Evolutionary conservation across 2,113 vertebrate species (phyloP).

Genomic region (Oreotrochilus melanogaster): DNA sequence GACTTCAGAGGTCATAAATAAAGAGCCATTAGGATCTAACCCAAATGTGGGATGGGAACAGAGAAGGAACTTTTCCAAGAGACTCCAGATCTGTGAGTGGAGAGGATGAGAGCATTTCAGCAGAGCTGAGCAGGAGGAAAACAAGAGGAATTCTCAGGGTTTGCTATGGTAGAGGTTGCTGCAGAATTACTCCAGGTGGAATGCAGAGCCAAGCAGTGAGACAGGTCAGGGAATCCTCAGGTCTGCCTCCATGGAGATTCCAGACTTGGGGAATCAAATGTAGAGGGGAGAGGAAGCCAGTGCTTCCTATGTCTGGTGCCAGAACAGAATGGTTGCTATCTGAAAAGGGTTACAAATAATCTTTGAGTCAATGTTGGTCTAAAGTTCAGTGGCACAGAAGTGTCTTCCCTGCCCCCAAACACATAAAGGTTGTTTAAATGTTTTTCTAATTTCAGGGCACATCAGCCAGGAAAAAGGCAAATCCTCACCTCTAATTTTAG

Average conservation of each 20-base stretch:
- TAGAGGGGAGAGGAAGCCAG: background rate
- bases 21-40: background rate
- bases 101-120: background rate
- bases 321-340: background rate
- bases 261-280: background rate
- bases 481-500: background rate
- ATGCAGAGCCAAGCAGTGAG: background rate
- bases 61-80: background rate
- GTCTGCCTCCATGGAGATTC: background rate
- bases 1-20: background rate
- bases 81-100: background rate
- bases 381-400: constrained; percentile 41
- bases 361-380: background rate
- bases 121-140: background rate
- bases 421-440: background rate
- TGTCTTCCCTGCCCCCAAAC: background rate
- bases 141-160: background rate
- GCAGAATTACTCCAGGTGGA: background rate
- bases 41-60: background rate
- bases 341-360: background rate
- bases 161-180: background rate
- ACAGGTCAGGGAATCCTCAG: background rate
- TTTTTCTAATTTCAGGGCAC: background rate
- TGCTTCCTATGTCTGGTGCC: background rate
- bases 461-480: background rate